phyloP scores from a whole-genome alignment of 2,113 vertebrate genomes.

The Ceyx margarethae region DNA sequence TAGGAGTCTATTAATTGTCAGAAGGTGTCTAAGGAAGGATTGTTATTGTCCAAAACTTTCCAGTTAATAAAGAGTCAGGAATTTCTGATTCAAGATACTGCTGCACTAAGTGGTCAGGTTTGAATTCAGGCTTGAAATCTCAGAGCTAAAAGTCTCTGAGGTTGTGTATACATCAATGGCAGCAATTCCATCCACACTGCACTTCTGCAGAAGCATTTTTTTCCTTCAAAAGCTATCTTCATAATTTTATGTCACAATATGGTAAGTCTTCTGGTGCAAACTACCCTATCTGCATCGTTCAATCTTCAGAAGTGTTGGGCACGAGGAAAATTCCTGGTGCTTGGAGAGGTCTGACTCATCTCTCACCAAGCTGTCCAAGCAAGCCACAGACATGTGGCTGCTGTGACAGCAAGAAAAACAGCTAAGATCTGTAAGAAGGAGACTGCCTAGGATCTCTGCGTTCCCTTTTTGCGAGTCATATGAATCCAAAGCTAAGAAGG shows the following conservation, averaged over 20 bases:
- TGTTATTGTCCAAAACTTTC: neutral
- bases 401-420: neutral
- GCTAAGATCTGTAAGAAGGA: neutral
- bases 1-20: neutral
- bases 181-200: neutral
- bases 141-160: neutral
- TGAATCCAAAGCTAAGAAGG: neutral
- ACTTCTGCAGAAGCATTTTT: neutral
- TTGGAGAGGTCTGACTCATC: neutral
- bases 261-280: neutral
- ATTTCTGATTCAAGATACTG: neutral
- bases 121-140: neutral
- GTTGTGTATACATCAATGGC: neutral
- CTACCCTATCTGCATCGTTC: neutral
- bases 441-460: neutral
- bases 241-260: neutral
- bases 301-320: neutral
- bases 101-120: neutral
- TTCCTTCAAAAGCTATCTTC: neutral
- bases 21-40: neutral
- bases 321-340: neutral
- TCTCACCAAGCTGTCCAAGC: neutral
- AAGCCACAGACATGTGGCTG: neutral
- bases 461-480: neutral
- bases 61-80: neutral